These are phyloP conservation scores for Garra rufa DNA, from an alignment of 2,113 vertebrate species.

Conservation along the genomic window DNA sequence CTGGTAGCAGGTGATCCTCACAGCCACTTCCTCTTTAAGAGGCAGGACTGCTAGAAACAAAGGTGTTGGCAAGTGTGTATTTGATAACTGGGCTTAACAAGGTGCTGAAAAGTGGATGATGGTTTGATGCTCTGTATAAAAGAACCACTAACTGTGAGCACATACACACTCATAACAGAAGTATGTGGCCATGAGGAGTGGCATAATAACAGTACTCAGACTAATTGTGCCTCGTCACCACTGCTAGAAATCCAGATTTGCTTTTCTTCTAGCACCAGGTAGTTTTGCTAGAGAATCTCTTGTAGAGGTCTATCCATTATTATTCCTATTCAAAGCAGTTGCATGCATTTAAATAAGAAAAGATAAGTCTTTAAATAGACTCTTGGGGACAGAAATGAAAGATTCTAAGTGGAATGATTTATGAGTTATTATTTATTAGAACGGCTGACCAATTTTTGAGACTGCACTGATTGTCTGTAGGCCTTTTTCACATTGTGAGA, in stretches of 20 bases:
- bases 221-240: background rate
- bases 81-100: constrained; percentile 25
- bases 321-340: background rate
- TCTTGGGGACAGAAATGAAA: no score
- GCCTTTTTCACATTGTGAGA: no score
- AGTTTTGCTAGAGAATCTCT: background rate
- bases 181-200: background rate
- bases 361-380: no score
- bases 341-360: background rate
- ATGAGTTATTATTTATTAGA: no score
- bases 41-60: background rate
- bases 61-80: constrained; percentile 8
- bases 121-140: background rate
- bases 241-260: background rate
- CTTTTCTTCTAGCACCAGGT: background rate
- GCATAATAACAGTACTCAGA: background rate
- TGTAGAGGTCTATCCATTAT: background rate
- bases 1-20: constrained; percentile 38
- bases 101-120: constrained; percentile 22
- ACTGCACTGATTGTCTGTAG: no score
- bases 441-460: no score
- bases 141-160: background rate
- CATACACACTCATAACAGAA: background rate
- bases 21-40: constrained; percentile 28
- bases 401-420: no score